Base-by-base conservation (phyloP, 2,888 invertebrate genomes). In the Acanthopleura granulata region DNA sequence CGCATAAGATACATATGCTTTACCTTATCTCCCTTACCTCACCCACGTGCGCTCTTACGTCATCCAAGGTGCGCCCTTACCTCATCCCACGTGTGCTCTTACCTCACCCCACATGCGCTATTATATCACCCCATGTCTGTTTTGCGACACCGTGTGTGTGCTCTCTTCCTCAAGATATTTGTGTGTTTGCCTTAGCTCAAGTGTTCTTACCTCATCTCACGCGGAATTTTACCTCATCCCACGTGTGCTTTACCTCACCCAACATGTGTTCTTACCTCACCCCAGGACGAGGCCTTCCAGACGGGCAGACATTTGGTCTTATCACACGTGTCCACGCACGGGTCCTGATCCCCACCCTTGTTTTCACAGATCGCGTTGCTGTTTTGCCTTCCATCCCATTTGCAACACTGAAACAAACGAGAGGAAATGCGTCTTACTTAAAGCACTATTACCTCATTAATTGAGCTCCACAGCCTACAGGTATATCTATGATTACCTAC, bases 61-160 rank as follows among this genome's bases (percentile, higher is more conserved):
- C n/a, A n/a, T n/a, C n/a, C n/a, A n/a, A n/a, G n/a, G n/a, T n/a
- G n/a, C n/a, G n/a, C n/a, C n/a, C n/a, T 57, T 22, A 4, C 18
- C 18, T 57, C 18, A 57, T 12, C 57, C 22, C 3, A 66, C 16
- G 16, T 14, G 25, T 66, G 25, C 25, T 27, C 27, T 27, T 66
- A 66, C 66, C 66, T 66, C 25, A 16, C 66, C 66, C 22, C 29
- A 66, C n/a, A n/a, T n/a, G n/a, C n/a, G n/a, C n/a, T n/a, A n/a
- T n/a, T n/a, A n/a, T n/a, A n/a, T n/a, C n/a, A n/a, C n/a, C n/a
- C n/a, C n/a, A n/a, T n/a, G n/a, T n/a, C n/a, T n/a, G n/a, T n/a
- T n/a, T n/a, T n/a, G n/a, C n/a, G n/a, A n/a, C n/a, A n/a, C n/a
- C n/a, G n/a, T n/a, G n/a, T n/a, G n/a, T n/a, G n/a, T n/a, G n/a